Evolutionary conservation across 2,888 invertebrate genomes (phyloP).

Genomic region (Drosophila lutescens): DNA sequence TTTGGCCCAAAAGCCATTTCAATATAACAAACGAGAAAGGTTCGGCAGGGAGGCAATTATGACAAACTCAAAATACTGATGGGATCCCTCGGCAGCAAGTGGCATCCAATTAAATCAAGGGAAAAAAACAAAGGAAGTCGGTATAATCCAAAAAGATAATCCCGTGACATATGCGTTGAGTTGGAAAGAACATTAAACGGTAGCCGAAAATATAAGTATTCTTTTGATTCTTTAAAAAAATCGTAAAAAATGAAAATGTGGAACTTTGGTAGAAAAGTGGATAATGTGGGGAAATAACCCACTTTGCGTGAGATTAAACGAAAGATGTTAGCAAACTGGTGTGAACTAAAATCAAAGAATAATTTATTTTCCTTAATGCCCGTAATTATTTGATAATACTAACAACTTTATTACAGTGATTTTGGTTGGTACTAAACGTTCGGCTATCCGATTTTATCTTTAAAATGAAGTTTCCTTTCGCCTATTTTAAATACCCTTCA

Average conservation of each 20-base stretch:
- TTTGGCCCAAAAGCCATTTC: constrained; percentile 81
- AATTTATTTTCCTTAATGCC: neutral
- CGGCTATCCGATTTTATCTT: neutral
- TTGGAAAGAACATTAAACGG: neutral
- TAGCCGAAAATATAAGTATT: neutral
- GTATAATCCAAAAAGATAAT: constrained; percentile 3
- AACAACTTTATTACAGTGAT: neutral
- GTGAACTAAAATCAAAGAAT: neutral
- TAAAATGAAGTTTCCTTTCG: neutral
- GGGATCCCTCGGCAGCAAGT: constrained; percentile 31
- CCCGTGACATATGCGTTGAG: neutral
- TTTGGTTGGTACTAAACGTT: neutral
- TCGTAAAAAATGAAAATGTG: neutral
- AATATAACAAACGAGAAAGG: constrained; percentile 71
- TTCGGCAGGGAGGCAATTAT: constrained; percentile 60
- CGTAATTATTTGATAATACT: neutral
- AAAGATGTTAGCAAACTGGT: neutral
- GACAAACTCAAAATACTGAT: constrained; percentile 58
- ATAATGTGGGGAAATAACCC: neutral
- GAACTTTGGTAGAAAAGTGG: too few species aligned
- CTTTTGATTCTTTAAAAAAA: too few species aligned
- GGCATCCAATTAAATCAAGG: constrained; percentile 56
- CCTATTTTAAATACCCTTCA: neutral
- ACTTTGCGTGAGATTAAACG: neutral
- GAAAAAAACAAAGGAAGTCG: constrained; percentile 63